Evolutionary conservation across 2,113 vertebrate genomes (phyloP), one percentile per base, ranked within the genome.

Genomic region (Glaucidium brasilianum): DNA sequence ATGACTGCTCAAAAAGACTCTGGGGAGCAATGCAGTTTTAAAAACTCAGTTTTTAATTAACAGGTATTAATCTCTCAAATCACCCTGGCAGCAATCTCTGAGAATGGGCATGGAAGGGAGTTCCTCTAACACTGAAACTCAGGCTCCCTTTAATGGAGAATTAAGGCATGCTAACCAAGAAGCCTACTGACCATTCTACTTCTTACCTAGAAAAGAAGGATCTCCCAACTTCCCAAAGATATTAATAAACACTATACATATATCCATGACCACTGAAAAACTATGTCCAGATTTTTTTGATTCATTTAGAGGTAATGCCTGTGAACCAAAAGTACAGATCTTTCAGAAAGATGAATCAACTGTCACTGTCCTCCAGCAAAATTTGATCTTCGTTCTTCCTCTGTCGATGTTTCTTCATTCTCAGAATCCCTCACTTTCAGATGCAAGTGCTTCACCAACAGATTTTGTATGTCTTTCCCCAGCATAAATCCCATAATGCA

Each of bases 401-500:
- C 19, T 55, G 67, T 10, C 5, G 1, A 14, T 15, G 17, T 25
- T 63, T 83, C 22, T 30, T 81, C 41, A 34, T 67, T 39, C 35
- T 87, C 58, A 94, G 30, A 93, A 79, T 76, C 68, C 53, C 49
- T 53, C 39, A 5, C 81, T 69, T 83, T 75, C 81, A 35, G 80
- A 89, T 26, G 5, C 3, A 76, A 95, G 58, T 26, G 91, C 94
- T 96, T 96, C 95, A 67, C 85, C 78, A 55, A 95, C 37, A 68
- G 97, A 32, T 43, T 90, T 90, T 29, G 85, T 20, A 4, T 69
- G 63, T 23, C n/a, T 63, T 26, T 99, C 99, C 11, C 97, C 98
- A 1, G 69, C 15, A 25, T 97, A 91, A 52, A 99, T 96, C 16
- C 99, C 99, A 5, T 94, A 97, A 85, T 99, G 97, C 67, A 99